Conservation (phyloP, 1,140 invertebrate species). For the Achatina immaculata region DNA sequence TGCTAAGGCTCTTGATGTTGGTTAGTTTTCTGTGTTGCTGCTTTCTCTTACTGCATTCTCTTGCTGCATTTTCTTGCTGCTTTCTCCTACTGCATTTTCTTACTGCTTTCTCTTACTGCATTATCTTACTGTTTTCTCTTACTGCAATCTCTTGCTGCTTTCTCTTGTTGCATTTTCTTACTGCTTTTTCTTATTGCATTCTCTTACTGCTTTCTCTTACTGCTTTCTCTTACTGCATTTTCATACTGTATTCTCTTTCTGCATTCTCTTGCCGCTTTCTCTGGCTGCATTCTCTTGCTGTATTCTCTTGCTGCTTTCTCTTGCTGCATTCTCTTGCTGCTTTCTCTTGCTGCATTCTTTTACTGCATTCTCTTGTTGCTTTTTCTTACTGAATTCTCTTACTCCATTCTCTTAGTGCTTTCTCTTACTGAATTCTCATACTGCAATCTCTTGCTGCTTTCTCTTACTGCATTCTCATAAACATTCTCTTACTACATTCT, state of each 20-base stretch:
- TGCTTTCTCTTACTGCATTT: background rate
- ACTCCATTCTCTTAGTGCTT: conserved; percentile 8
- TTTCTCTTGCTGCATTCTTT: conserved; percentile 5
- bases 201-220: background rate
- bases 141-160: background rate
- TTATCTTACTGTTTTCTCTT: background rate
- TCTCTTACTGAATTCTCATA: conserved; percentile 3
- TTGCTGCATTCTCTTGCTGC: background rate
- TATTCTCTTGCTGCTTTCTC: background rate
- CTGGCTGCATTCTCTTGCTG: background rate
- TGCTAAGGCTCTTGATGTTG: too few species aligned
- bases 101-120: background rate
- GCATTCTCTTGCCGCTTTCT: background rate
- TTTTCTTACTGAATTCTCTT: background rate
- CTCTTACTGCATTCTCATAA: conserved; percentile 7
- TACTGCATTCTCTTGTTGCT: background rate
- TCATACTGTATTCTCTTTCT: too few species aligned
- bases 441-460: background rate
- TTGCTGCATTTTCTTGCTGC: background rate
- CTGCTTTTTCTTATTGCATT: conserved; percentile 2
- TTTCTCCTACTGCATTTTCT: background rate
- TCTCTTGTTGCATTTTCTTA: too few species aligned
- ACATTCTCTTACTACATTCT: conserved; percentile 8
- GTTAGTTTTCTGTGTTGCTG: too few species aligned
- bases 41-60: background rate